phyloP scores from a whole-genome alignment of 1,140 invertebrate genomes.

The Olivierus martensii region DNA sequence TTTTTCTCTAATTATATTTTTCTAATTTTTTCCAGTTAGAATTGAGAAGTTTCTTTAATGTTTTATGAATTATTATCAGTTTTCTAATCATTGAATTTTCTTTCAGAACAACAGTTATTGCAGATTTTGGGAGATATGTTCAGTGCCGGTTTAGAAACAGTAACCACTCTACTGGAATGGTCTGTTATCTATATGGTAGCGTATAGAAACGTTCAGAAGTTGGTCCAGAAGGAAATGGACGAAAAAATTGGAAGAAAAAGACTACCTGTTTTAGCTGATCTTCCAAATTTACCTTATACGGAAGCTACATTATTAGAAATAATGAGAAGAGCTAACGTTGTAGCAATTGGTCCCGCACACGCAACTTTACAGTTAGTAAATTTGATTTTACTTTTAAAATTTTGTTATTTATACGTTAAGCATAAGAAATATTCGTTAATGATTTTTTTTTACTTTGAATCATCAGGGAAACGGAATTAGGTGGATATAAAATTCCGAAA shows the following conservation, averaged over 20 bases:
- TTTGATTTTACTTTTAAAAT: background rate
- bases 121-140: conserved; percentile 84
- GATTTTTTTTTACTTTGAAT: conserved; percentile 2
- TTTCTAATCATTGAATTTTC: background rate
- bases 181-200: conserved; percentile 73
- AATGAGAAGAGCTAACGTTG: conserved; percentile 62
- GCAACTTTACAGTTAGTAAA: conserved; percentile 41
- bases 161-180: conserved; percentile 80
- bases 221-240: conserved; percentile 80
- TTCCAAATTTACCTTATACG: conserved; percentile 63
- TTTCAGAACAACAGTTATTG: conserved; percentile 68
- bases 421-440: too few relatives aligned
- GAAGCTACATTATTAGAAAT: conserved; percentile 82
- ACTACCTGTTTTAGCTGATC: conserved; percentile 62
- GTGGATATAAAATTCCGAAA: conserved; percentile 68
- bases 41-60: too few relatives aligned
- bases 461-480: conserved; percentile 57
- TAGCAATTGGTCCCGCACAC: conserved; percentile 74
- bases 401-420: background rate
- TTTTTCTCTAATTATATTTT: too few relatives aligned
- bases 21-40: too few relatives aligned
- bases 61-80: too few relatives aligned
- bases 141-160: conserved; percentile 86
- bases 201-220: conserved; percentile 63
- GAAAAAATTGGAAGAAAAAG: conserved; percentile 62